Evolutionary conservation across 64 coral and sea anemone genomes (phyloP), one percentile per base, ranked within the genome.

Genomic region (Montipora capricornis): DNA sequence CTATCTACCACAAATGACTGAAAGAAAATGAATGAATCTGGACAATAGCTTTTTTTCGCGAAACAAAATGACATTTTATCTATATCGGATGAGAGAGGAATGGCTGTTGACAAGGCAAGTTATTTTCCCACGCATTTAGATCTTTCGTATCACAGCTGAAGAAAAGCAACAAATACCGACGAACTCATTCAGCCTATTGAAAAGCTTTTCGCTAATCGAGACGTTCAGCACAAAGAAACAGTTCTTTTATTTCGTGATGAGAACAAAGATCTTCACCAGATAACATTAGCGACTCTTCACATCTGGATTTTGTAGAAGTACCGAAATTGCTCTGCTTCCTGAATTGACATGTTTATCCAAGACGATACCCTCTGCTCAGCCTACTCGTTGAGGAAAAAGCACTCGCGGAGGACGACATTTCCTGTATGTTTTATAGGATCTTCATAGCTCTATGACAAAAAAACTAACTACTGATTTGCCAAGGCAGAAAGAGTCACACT

Each of bases 211-310:
- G 71, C 71, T 86, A 86, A 66, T 60, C 67, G 49, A 86, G 8
- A 66, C 71, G 19, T 19, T 86, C 67, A 71, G 71, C 62, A 86
- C 82, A 86, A 86, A 86, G 82, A 86, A 73, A 71, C 82, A 73
- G 67, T 86, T 86, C 82, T 68, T 86, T 86, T 49, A 70, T 86
- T 86, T 71, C 82, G 82, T 86, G 82, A 86, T 86, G 82, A 86
- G 82, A 86, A 86, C 82, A 71, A 73, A 86, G 82, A 86, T 73
- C 45, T 50, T 86, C 82, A 86, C 67, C 82, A 46, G 82, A 86
- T 86, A 86, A 66, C 82, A 86, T 2, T 10, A 70, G 62, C 82
- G 46, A 86, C 82, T 71, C 82, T 66, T 71, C 64, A 86, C 82
- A 86, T 86, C 82, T 86, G 82, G 82, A 86, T 86, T 57, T 86